Conservation (phyloP, 2,888 invertebrate species). For the Drosophila mettleri region DNA sequence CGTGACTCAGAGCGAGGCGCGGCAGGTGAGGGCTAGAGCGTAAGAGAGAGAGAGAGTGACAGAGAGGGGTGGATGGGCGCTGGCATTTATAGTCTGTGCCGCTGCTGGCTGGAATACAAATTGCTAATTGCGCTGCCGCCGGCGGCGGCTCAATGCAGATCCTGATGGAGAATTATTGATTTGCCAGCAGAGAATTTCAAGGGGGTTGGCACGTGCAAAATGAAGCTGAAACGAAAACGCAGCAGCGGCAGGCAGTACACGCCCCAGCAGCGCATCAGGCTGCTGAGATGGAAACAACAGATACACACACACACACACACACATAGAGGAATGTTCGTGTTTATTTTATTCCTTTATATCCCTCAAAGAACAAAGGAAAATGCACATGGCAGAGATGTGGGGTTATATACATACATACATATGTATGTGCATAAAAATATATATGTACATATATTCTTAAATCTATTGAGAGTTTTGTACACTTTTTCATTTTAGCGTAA, state of each 20-base stretch:
- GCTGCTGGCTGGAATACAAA: constrained; percentile 64
- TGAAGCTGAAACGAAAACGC: constrained; percentile 52
- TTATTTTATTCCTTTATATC: constrained; percentile 19
- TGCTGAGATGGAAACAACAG: constrained; percentile 41
- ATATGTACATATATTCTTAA: background rate
- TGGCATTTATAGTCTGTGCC: constrained; percentile 26
- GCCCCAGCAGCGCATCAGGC: constrained; percentile 34
- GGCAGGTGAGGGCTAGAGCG: constrained; percentile 1
- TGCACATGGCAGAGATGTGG: background rate
- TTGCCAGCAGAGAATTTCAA: constrained; percentile 44
- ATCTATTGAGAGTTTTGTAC: background rate
- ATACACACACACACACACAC: constrained; percentile 55
- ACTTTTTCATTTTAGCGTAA: background rate
- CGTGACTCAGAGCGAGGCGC: constrained; percentile 49
- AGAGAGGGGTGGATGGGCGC: background rate
- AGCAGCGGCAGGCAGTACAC: constrained; percentile 35
- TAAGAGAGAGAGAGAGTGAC: background rate
- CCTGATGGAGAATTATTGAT: constrained; percentile 73
- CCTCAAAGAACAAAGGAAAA: constrained; percentile 56
- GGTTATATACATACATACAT: background rate
- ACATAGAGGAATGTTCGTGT: constrained; percentile 49
- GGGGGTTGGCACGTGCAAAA: constrained; percentile 45
- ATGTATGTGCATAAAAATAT: background rate
- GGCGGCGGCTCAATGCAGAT: constrained; percentile 52
- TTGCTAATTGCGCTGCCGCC: constrained; percentile 60